These are phyloP conservation scores for Empis livida DNA, from an alignment of 2,888 invertebrate species.

Conservation along the genomic window DNA sequence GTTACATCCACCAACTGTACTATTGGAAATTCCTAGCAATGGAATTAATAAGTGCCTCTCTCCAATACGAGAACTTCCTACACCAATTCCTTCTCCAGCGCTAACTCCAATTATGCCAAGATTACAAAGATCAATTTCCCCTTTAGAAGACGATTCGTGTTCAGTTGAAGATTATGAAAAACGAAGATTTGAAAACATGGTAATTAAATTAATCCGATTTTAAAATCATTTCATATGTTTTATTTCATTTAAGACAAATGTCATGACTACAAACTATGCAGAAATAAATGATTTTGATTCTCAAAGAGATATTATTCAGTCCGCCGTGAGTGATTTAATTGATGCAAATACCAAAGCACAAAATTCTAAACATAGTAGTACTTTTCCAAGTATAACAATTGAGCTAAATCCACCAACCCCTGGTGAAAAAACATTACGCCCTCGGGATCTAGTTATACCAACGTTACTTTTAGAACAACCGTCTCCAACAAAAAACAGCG, in stretches of 20 bases:
- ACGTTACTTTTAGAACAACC: conserved; percentile 52
- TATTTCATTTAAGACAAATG: background rate
- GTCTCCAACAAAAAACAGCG: conserved; percentile 47
- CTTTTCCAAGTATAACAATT: conserved; percentile 22
- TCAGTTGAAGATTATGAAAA: background rate
- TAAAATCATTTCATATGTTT: background rate
- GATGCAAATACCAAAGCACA: too few species aligned
- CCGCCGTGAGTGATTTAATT: background rate
- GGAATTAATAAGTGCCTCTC: conserved; percentile 62
- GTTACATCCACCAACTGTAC: conserved; percentile 59
- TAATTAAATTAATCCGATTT: background rate
- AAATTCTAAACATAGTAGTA: too few species aligned
- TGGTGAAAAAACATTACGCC: conserved; percentile 25
- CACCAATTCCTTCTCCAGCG: conserved; percentile 56
- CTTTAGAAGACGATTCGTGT: background rate
- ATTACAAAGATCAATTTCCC: background rate
- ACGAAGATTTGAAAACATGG: background rate
- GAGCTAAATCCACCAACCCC: conserved; percentile 23
- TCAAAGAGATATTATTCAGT: too few species aligned
- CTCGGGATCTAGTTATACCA: conserved; percentile 47
- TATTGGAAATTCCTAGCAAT: conserved; percentile 58
- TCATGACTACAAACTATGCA: background rate
- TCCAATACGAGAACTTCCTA: conserved; percentile 65
- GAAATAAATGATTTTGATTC: background rate
- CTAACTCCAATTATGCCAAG: conserved; percentile 50